Conservation (phyloP, 2,797 vertebrate species). For the Aldrovandia affinis region DNA sequence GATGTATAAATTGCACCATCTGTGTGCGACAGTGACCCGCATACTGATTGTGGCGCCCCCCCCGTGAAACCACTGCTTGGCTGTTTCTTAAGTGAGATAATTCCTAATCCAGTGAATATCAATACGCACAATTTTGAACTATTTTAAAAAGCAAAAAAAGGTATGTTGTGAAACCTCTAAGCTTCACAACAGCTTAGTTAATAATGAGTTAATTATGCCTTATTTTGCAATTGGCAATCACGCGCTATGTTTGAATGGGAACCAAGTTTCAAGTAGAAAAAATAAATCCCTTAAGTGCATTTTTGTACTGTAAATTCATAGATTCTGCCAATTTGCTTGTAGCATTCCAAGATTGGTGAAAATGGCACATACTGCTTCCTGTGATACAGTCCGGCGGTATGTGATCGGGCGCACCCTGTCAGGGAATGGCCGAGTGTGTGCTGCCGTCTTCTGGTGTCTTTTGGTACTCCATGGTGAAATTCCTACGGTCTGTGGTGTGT, state of each 20-base stretch:
- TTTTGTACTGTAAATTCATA: background rate
- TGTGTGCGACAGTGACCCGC: background rate
- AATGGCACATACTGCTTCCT: background rate
- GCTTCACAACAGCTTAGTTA: too few species aligned
- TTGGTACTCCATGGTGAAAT: background rate
- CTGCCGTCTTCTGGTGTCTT: constrained; percentile 69
- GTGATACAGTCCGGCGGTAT: background rate
- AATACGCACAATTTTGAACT: background rate
- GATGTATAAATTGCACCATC: background rate
- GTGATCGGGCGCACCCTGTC: background rate
- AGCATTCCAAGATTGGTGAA: background rate
- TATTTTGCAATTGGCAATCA: too few species aligned
- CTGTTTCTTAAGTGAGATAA: background rate
- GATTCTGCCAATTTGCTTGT: background rate
- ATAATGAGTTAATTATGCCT: too few species aligned
- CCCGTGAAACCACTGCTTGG: background rate
- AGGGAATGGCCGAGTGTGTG: constrained; percentile 48
- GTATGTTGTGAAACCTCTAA: too few species aligned
- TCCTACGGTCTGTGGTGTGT: too few species aligned
- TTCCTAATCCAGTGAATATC: background rate
- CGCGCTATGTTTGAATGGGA: background rate
- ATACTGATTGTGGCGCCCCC: background rate
- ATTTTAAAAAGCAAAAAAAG: too few species aligned
- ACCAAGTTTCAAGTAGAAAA: background rate
- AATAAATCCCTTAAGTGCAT: background rate